These are phyloP conservation scores for Laothoe populi DNA, from an alignment of 2,888 invertebrate genomes.

Conservation along the genomic window DNA sequence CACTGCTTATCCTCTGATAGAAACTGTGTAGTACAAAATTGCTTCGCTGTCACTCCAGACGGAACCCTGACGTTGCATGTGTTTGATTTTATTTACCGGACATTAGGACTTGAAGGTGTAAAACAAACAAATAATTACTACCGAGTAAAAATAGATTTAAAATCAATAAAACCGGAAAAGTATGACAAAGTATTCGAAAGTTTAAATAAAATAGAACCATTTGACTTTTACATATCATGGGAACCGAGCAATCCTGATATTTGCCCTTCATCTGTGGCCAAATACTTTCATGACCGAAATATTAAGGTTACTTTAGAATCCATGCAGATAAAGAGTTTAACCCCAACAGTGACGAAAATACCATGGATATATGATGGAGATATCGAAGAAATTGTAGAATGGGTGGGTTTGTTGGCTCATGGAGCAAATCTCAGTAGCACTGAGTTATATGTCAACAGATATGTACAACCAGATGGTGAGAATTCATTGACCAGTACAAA, in stretches of 20 bases:
- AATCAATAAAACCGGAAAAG: slow-evolving; percentile 51
- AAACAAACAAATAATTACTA: slow-evolving; percentile 64
- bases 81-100: slow-evolving; percentile 65
- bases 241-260: slow-evolving; percentile 61
- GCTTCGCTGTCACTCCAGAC: slow-evolving; percentile 68
- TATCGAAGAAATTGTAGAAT: slow-evolving; percentile 69
- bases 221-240: slow-evolving; percentile 67
- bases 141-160: slow-evolving; percentile 65
- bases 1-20: slow-evolving; percentile 60
- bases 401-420: slow-evolving; percentile 70
- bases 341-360: slow-evolving; percentile 58
- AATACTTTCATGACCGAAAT: slow-evolving; percentile 66
- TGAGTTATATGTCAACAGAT: slow-evolving; percentile 68
- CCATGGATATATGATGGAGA: slow-evolving; percentile 63
- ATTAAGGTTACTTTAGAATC: slow-evolving; percentile 52
- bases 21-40: slow-evolving; percentile 69
- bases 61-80: slow-evolving; percentile 65
- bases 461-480: slow-evolving; percentile 62
- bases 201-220: slow-evolving; percentile 57
- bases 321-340: slow-evolving; percentile 46
- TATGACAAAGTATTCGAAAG: slow-evolving; percentile 50
- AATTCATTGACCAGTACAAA: slow-evolving; percentile 59
- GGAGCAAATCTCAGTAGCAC: slow-evolving; percentile 53
- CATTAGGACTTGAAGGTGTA: slow-evolving; percentile 70
- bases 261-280: slow-evolving; percentile 76